Evolutionary conservation across 2,797 vertebrate species (phyloP).

Genomic region (Ammospiza maritima): DNA sequence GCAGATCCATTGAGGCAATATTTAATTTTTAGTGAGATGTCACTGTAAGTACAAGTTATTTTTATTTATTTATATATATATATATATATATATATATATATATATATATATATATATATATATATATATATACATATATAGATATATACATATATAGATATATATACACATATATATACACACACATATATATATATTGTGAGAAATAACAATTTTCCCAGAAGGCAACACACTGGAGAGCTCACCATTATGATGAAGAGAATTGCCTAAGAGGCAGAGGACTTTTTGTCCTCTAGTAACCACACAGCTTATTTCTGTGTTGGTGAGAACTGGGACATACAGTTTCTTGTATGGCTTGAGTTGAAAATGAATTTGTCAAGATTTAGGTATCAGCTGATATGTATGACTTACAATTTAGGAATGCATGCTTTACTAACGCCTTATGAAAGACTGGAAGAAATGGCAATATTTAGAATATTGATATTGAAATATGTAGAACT

Average conservation of each 20-base stretch:
- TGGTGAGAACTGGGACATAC: not conserved
- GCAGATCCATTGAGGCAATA: not conserved
- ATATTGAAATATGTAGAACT: not conserved
- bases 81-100: too few species aligned
- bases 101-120: too few species aligned
- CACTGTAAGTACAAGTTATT: not conserved
- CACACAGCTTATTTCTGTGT: not conserved
- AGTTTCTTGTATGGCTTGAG: not conserved
- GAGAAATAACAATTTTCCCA: not conserved
- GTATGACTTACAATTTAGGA: not conserved
- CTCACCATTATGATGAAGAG: not conserved
- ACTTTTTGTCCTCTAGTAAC: not conserved
- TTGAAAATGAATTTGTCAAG: not conserved
- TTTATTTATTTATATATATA: too few species aligned
- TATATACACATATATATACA: too few species aligned
- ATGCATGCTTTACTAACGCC: not conserved
- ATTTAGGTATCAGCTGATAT: not conserved
- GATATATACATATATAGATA: too few species aligned
- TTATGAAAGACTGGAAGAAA: not conserved
- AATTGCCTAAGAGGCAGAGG: not conserved
- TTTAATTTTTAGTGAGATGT: not conserved
- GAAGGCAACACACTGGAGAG: not conserved
- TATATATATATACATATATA: too few species aligned
- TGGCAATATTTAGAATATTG: not conserved
- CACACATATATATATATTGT: not conserved